phyloP scores from a whole-genome alignment of 2,113 vertebrate genomes.

The Andinoacara biseriatus region DNA sequence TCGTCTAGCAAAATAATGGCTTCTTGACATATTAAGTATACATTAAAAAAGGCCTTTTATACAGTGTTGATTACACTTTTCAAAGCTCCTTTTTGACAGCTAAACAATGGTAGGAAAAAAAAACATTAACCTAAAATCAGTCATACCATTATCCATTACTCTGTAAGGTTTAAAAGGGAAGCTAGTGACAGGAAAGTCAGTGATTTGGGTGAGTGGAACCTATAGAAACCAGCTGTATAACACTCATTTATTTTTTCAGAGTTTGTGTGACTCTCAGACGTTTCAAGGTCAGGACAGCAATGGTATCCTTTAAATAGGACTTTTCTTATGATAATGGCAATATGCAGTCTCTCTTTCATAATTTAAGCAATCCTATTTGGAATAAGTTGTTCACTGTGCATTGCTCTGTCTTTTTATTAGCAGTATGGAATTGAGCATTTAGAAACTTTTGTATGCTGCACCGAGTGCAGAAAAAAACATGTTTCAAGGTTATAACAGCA shows the following conservation, averaged over 20 bases:
- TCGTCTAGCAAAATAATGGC: constrained; percentile 12
- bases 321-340: background rate
- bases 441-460: background rate
- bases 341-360: background rate
- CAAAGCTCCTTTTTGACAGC: constrained; percentile 28
- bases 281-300: background rate
- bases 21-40: constrained; percentile 33
- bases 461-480: too few species aligned
- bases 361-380: background rate
- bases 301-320: background rate
- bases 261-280: background rate
- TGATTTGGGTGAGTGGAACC: background rate
- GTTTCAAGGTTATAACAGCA: background rate
- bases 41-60: background rate
- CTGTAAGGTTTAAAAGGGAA: background rate
- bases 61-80: constrained; percentile 17
- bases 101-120: constrained; percentile 30
- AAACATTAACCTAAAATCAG: constrained; percentile 4
- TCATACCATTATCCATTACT: constrained; percentile 4
- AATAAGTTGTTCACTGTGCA: background rate
- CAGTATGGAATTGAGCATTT: background rate
- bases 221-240: background rate
- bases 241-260: background rate
- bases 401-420: background rate
- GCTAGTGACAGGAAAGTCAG: background rate